These are phyloP conservation scores for Tinea semifulvella DNA, from an alignment of 2,888 invertebrate species.

Conservation along the genomic window DNA sequence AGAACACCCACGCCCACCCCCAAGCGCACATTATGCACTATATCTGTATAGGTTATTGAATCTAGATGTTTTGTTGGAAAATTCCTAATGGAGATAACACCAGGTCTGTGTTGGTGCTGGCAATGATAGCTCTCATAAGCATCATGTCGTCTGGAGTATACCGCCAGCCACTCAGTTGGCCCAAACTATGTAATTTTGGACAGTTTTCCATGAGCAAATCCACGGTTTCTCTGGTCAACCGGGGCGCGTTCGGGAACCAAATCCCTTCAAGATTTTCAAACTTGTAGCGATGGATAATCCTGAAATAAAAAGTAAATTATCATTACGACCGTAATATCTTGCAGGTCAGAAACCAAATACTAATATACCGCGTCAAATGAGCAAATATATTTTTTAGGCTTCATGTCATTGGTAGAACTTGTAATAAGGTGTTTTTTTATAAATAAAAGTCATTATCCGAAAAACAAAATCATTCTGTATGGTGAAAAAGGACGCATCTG, in stretches of 20 bases:
- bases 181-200: constrained; percentile 70
- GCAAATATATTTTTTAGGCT: no score
- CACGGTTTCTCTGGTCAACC: constrained; percentile 69
- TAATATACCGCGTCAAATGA: no score
- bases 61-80: constrained; percentile 42
- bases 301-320: constrained; percentile 31
- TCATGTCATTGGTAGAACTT: no score
- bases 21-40: no score
- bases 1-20: no score
- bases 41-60: no score
- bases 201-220: constrained; percentile 74
- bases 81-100: constrained; percentile 70
- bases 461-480: no score
- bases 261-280: constrained; percentile 71
- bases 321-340: no score
- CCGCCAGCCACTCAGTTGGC: constrained; percentile 74
- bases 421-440: no score
- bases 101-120: constrained; percentile 72
- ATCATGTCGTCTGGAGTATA: constrained; percentile 73
- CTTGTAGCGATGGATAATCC: constrained; percentile 71
- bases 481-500: no score
- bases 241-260: constrained; percentile 75
- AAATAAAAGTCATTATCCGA: no score
- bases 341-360: no score
- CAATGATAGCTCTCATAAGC: constrained; percentile 69